Base-by-base conservation (phyloP, 2,888 invertebrate genomes). In the Hartigia nigra region DNA sequence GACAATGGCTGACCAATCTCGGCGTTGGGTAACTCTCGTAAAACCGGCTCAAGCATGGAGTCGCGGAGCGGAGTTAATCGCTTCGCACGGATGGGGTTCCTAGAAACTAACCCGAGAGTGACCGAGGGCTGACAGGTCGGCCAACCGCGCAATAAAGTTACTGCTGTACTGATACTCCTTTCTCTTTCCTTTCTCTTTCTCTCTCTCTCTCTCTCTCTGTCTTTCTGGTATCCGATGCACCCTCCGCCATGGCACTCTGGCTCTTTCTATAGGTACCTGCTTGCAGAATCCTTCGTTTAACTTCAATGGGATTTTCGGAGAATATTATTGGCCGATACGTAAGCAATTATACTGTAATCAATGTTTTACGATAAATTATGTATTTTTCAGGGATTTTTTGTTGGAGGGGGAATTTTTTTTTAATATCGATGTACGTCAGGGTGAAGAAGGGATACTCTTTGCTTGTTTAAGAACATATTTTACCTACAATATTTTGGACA, bases 21-120 rank as follows among this genome's bases (percentile, higher is more conserved):
- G 69, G 35, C 78, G 78, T 72, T 76, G 70, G 69, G n/a, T 36
- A 72, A 76, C 69, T 76, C 70, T 79, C 78, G 78, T 79, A 76
- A 76, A 79, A 76, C 75, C 74, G 34, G 69, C 39, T 76, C 76
- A 3, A 55, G 55, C 36, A 12, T 5, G 69, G 35, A 31, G 34
- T 35, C 69, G 37, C 37, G 78, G 69, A 55, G 78, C 69, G 76
- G 76, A 74, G 78, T 79, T 79, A 79, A 79, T 79, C 78, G 78
- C 76, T 74, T 79, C 78, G 74, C 76, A 69, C 76, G 76, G 55
- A 75, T 2, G 72, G 31, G 72, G 31, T 5, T 70, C 76, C 75
- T 72, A 78, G 72, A 72, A 72, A 72, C 72, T 72, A 72, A 72
- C 72, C 72, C 72, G 31, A 72, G 69, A 74, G 75, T 31, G 72